Base-by-base conservation (phyloP, 2,888 invertebrate genomes). In the Erannis defoliaria region DNA sequence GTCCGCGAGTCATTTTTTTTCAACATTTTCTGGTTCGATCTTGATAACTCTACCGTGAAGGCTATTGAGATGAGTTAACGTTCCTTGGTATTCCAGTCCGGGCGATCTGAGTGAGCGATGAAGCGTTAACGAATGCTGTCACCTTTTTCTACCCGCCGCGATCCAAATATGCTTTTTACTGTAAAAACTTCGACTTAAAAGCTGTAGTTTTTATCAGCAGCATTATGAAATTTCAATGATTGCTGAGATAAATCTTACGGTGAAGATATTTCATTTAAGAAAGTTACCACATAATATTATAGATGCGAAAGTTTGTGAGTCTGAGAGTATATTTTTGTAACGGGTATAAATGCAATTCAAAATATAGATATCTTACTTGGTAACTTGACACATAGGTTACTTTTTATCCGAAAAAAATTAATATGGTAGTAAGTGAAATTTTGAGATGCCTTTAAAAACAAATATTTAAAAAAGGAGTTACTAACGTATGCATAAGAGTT, bases 71-170 rank as follows among this genome's bases (percentile, higher is more conserved):
- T 67, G 68, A 75, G 64, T 67, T 51, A 40, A 38, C 16, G 42
- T 29, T 50, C 38, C 57, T 46, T 59, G 42, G 66, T 64, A 61
- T 68, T 67, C 64, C 65, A 61, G 71, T 68, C 73, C 71, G 74
- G 74, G 72, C 26, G 26, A 26, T 26, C 26, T 6, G 26, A 26
- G 26, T 8, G 74, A 72, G 73, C 72, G 76, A 78, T 79, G 69
- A 74, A 67, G 75, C 74, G 80, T 77, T 71, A 80, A 75, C 67
- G 66, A 66, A 65, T 54, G 66, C 64, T 53, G 56, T 55, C 62
- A 35, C 60, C 45, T 66, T 21, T 54, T 45, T 26, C 16, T 16
- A 16, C 5, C 51, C 49, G 42, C 37, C 50, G 59, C 50, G 57
- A 55, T 48, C 55, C 60, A 57, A 56, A 57, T 45, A 53, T 26